phyloP scores from a whole-genome alignment of 1,140 invertebrate genomes.

The Neuroterus valhalla region DNA sequence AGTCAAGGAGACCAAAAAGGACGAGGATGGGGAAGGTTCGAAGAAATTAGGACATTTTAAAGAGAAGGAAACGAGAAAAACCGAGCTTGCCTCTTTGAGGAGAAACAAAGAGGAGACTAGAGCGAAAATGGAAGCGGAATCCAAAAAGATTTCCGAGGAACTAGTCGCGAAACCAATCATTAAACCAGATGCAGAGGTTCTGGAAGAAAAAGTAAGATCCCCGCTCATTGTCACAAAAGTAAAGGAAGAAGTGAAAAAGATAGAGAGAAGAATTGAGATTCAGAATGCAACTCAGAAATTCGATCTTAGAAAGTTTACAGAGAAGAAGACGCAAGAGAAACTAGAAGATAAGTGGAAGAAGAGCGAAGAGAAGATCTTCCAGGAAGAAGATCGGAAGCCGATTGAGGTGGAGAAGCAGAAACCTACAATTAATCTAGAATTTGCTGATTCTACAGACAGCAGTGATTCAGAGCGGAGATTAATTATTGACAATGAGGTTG shows the following conservation, averaged over 20 bases:
- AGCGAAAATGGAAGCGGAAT: constrained; percentile 48
- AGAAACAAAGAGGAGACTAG: constrained; percentile 52
- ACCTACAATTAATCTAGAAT: constrained; percentile 70
- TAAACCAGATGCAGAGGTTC: constrained; percentile 66
- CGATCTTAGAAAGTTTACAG: neutral
- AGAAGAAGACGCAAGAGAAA: constrained; percentile 47
- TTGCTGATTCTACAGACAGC: constrained; percentile 79
- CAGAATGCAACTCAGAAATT: constrained; percentile 51
- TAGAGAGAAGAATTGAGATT: constrained; percentile 28
- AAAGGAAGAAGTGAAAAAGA: constrained; percentile 31
- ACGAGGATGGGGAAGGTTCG: constrained; percentile 50
- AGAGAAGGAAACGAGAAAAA: constrained; percentile 54
- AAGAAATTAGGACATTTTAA: constrained; percentile 39
- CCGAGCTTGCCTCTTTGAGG: constrained; percentile 38
- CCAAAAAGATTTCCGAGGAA: constrained; percentile 49
- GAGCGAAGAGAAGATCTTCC: constrained; percentile 52
- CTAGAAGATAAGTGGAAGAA: constrained; percentile 62
- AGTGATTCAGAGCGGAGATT: constrained; percentile 84
- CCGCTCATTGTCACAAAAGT: constrained; percentile 43
- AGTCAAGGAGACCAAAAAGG: constrained; percentile 62
- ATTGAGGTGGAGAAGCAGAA: constrained; percentile 60
- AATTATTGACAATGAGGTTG: constrained; percentile 75
- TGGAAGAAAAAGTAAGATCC: constrained; percentile 49
- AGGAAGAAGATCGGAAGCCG: constrained; percentile 48
- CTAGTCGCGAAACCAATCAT: constrained; percentile 31